Percentiles rank a stretch among this genome's conserved stretches.
phyloP scores from a whole-genome alignment of 2,888 invertebrate genomes.

The Beris chalybata region DNA sequence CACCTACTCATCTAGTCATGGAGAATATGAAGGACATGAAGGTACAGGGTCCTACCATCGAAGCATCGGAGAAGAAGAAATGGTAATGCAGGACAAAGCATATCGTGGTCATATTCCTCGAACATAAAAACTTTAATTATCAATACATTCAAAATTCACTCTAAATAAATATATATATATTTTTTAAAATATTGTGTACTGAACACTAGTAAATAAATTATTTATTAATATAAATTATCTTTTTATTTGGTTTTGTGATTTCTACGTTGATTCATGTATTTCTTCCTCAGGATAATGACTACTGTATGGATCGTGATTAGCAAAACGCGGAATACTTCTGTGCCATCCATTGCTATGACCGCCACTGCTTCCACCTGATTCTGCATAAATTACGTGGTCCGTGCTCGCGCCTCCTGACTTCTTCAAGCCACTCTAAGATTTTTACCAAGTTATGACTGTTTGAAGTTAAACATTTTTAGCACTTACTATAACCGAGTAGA shows the following conservation, averaged over 20 bases:
- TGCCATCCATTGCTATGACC: conserved; percentile 54
- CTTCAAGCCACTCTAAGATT: conserved; percentile 62
- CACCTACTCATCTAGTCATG: conserved; percentile 66
- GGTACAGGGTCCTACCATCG: conserved; percentile 64
- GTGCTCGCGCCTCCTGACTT: conserved; percentile 59
- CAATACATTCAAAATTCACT: not conserved
- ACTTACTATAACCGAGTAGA: conserved; percentile 62
- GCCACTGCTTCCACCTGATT: conserved; percentile 45
- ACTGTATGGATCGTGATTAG: too few relatives aligned
- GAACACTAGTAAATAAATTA: too few relatives aligned
- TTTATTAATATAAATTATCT: too few relatives aligned
- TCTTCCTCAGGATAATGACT: too few relatives aligned
- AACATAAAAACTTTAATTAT: conserved; percentile 16
- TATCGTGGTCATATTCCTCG: conserved; percentile 61
- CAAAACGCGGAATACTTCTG: conserved; percentile 43
- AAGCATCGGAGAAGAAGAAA: conserved; percentile 61
- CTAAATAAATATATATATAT: too few relatives aligned
- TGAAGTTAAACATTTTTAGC: not conserved
- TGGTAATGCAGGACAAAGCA: conserved; percentile 66
- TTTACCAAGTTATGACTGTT: not conserved
- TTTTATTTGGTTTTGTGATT: too few relatives aligned
- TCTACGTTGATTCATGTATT: too few relatives aligned
- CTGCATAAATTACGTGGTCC: conserved; percentile 62
- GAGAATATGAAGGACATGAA: conserved; percentile 63
- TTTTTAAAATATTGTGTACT: too few relatives aligned